Conservation (phyloP, 2,797 vertebrate genomes). For the Lutjanus campechanus region DNA sequence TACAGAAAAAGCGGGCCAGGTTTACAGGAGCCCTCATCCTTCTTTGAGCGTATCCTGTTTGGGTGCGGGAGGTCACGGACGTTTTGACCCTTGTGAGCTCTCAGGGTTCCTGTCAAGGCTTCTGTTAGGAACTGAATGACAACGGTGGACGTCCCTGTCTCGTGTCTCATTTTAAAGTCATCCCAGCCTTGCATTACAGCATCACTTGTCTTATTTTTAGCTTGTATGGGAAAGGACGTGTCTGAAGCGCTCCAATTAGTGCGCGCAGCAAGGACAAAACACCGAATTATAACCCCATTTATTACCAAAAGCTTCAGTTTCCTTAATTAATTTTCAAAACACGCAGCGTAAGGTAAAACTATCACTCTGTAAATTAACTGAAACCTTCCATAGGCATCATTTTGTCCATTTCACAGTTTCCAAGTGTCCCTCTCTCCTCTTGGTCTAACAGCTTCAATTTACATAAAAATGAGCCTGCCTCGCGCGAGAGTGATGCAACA, state of each 20-base stretch:
- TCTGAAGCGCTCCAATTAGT: constrained; percentile 21
- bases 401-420: constrained; percentile 70
- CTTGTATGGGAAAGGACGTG: neutral
- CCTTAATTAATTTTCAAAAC: constrained; percentile 13
- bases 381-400: constrained; percentile 39
- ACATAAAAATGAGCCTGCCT: constrained; percentile 85
- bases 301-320: neutral
- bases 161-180: constrained; percentile 21
- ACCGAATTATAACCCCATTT: neutral
- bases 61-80: constrained; percentile 55
- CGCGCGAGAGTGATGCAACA: constrained; percentile 83
- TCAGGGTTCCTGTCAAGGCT: constrained; percentile 79
- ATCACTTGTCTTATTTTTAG: constrained; percentile 38
- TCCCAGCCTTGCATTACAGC: constrained; percentile 16
- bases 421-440: constrained; percentile 57
- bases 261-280: neutral
- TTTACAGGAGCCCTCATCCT: constrained; percentile 76
- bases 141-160: constrained; percentile 58
- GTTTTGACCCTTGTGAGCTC: constrained; percentile 76
- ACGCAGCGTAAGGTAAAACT: neutral
- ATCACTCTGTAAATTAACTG: constrained; percentile 52
- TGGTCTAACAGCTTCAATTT: constrained; percentile 82
- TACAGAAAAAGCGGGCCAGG: constrained; percentile 60
- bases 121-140: constrained; percentile 66
- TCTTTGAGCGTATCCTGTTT: constrained; percentile 83